Percentiles rank a stretch among this genome's conserved stretches.
These are phyloP conservation scores for Ceyx erithaca DNA, from an alignment of 2,797 vertebrate species.

Conservation along the genomic window DNA sequence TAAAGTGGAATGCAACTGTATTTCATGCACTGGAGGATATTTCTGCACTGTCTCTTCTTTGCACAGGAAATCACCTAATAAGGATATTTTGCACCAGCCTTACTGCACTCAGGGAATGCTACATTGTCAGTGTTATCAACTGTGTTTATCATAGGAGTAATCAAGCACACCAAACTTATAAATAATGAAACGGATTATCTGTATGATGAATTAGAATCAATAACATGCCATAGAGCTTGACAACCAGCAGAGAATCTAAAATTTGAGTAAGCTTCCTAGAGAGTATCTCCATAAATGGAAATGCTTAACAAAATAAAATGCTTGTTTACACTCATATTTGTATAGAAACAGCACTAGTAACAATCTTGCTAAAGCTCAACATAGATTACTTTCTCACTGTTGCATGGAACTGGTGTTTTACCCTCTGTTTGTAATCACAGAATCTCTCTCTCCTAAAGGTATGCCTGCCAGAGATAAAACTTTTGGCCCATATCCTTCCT, in stretches of 20 bases:
- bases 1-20: neutral
- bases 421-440: neutral
- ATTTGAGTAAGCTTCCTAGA: neutral
- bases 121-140: neutral
- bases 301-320: neutral
- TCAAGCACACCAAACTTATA: neutral
- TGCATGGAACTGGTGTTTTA: neutral
- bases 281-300: neutral
- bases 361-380: neutral
- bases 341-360: neutral
- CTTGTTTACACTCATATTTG: neutral
- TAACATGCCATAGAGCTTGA: neutral
- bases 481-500: neutral
- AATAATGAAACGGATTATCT: neutral
- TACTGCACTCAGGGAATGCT: neutral
- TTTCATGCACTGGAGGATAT: neutral
- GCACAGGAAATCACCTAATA: slow-evolving; percentile 59
- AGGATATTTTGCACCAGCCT: neutral
- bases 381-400: neutral
- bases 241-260: neutral
- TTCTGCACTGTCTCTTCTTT: neutral
- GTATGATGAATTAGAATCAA: neutral
- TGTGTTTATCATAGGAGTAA: neutral
- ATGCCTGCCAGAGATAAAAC: neutral
- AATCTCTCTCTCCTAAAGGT: neutral